Percentiles rank a stretch among this genome's conserved stretches.
These are phyloP conservation scores for Tyria jacobaeae DNA, from an alignment of 2,888 invertebrate species.

Conservation along the genomic window DNA sequence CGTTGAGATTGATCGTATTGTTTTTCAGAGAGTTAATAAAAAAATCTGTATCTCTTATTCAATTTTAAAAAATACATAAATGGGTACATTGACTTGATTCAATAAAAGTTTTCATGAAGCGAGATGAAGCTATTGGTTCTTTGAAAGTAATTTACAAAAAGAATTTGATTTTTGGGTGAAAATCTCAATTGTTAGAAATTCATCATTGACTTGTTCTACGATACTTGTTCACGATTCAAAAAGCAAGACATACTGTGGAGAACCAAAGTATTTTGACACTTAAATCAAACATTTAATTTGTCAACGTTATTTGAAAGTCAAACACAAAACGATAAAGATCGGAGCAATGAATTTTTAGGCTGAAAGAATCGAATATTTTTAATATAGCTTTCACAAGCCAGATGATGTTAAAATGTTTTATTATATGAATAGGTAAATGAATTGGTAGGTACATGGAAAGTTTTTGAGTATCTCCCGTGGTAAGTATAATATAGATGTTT, in stretches of 20 bases:
- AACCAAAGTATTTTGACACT: background rate
- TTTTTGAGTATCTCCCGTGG: no score
- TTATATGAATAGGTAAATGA: background rate
- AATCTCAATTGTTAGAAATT: background rate
- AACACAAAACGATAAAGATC: background rate
- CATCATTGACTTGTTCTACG: background rate
- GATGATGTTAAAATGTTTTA: no score
- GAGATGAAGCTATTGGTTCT: background rate
- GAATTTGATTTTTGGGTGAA: background rate
- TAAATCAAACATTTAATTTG: background rate
- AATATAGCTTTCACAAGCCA: no score
- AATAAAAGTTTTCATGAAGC: background rate
- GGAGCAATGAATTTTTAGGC: background rate
- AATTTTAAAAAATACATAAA: no score
- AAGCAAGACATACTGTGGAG: background rate
- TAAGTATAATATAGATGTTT: no score
- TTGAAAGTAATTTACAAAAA: background rate
- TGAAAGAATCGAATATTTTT: background rate
- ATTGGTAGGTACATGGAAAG: no score
- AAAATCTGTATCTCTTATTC: no score
- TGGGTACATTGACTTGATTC: no score
- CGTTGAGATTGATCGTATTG: no score
- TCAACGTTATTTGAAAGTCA: background rate
- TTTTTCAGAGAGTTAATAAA: no score
- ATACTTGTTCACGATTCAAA: no score